A percentile compares a stretch with the other conserved stretches of the same genome.
These are phyloP conservation scores for Platynereis dumerilii DNA, from an alignment of 2,888 invertebrate genomes.

Conservation along the genomic window DNA sequence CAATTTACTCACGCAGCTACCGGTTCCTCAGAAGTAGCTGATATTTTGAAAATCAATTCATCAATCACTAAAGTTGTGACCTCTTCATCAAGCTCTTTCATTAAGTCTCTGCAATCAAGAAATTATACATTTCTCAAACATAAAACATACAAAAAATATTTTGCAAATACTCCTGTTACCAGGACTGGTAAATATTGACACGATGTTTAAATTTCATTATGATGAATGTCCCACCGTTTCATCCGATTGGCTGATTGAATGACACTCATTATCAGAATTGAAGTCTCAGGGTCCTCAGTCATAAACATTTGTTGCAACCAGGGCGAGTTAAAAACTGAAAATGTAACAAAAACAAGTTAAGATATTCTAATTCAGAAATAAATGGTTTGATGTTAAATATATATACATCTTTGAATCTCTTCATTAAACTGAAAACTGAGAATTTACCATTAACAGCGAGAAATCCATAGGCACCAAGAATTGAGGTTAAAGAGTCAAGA, in stretches of 20 bases:
- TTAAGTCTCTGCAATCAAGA: too few relatives aligned
- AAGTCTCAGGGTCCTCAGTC: slow-evolving; percentile 54
- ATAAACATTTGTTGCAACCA: slow-evolving; percentile 61
- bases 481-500: slow-evolving; percentile 45
- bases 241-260: slow-evolving; percentile 35
- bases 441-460: slow-evolving; percentile 43
- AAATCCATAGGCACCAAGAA: slow-evolving; percentile 45
- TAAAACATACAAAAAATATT: too few relatives aligned
- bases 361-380: too few relatives aligned
- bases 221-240: slow-evolving; percentile 35
- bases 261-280: slow-evolving; percentile 38
- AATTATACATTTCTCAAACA: too few relatives aligned
- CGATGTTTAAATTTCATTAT: too few relatives aligned
- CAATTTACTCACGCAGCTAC: slow-evolving; percentile 56
- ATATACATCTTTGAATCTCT: too few relatives aligned
- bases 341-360: slow-evolving; percentile 15
- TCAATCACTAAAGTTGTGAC: slow-evolving; percentile 45
- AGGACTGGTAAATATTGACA: too few relatives aligned
- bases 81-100: too few relatives aligned
- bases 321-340: slow-evolving; percentile 53
- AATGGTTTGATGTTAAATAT: too few relatives aligned
- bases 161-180: too few relatives aligned
- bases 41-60: slow-evolving; percentile 60
- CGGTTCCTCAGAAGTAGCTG: slow-evolving; percentile 47
- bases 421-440: too few relatives aligned